Percentiles rank a stretch among this genome's conserved stretches.
Conservation (phyloP, 2,888 invertebrate species). For the Caenorhabditis sp. region DNA sequence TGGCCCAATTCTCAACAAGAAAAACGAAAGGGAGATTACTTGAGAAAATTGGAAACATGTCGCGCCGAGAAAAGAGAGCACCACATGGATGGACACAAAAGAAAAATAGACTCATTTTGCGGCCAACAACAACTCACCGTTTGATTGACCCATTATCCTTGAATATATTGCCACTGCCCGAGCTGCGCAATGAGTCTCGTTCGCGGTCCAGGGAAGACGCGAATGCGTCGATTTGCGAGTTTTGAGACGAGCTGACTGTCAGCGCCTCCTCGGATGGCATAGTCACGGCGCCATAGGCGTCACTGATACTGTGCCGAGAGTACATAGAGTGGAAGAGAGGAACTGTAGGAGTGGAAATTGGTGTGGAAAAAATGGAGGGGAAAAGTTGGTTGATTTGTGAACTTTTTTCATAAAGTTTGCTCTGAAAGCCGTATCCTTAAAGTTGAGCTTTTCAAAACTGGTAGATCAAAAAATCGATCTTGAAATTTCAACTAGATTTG, state of each 20-base stretch:
- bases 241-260: slow-evolving; percentile 65
- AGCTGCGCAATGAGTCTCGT: slow-evolving; percentile 57
- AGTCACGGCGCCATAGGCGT: slow-evolving; percentile 29
- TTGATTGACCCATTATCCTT: slow-evolving; percentile 67
- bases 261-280: slow-evolving; percentile 45
- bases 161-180: slow-evolving; percentile 70
- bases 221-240: slow-evolving; percentile 64
- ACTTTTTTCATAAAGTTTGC: too few relatives aligned
- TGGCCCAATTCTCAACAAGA: background rate
- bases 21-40: slow-evolving; percentile 50
- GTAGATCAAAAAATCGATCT: too few relatives aligned
- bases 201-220: slow-evolving; percentile 28
- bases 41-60: slow-evolving; percentile 61
- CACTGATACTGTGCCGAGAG: slow-evolving; percentile 60
- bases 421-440: too few relatives aligned
- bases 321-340: slow-evolving; percentile 34
- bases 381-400: too few relatives aligned
- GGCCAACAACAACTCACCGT: slow-evolving; percentile 54
- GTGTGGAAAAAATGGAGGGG: background rate
- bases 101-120: slow-evolving; percentile 11
- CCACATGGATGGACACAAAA: slow-evolving; percentile 31
- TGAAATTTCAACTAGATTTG: too few relatives aligned
- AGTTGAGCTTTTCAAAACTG: too few relatives aligned
- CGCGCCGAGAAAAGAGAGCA: slow-evolving; percentile 11
- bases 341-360: background rate